Conservation (phyloP, 1,140 invertebrate species). For the Temnothorax nylanderi region DNA sequence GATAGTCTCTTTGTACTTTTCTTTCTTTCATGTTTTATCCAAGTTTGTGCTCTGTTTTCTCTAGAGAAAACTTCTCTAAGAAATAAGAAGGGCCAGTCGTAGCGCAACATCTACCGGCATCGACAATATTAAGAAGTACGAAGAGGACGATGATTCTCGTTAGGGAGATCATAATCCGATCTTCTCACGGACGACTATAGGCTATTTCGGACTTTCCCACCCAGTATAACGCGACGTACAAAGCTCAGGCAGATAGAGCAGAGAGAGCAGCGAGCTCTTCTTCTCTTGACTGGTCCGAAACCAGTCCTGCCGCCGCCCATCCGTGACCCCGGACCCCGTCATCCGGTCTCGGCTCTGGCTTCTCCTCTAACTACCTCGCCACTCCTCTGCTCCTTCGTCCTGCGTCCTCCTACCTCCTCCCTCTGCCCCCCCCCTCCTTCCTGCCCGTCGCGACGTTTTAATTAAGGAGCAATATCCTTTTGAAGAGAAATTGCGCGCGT, state of each 20-base stretch:
- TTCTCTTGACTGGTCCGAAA: constrained; percentile 81
- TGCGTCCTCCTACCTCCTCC: constrained; percentile 8
- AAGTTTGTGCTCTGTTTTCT: neutral
- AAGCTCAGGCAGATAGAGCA: constrained; percentile 79
- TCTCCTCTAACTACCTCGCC: constrained; percentile 56
- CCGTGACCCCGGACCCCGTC: constrained; percentile 83
- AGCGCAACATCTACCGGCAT: neutral
- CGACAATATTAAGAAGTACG: neutral
- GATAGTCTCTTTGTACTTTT: neutral
- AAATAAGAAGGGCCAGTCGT: neutral
- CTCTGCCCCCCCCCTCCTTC: neutral
- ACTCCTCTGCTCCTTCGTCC: constrained; percentile 25
- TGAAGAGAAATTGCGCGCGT: constrained; percentile 29
- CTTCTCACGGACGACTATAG: constrained; percentile 40
- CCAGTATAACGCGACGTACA: constrained; percentile 77
- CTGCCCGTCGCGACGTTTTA: constrained; percentile 62
- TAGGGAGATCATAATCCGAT: constrained; percentile 1
- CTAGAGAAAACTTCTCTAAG: neutral
- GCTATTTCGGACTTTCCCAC: constrained; percentile 69
- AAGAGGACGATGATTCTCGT: constrained; percentile 6
- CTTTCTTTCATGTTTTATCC: neutral
- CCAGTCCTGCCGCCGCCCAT: constrained; percentile 84
- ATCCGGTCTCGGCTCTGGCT: constrained; percentile 68
- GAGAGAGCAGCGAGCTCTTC: constrained; percentile 77
- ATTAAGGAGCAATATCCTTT: constrained; percentile 63